phyloP scores from a whole-genome alignment of 2,113 vertebrate genomes.

The Fulmarus glacialis region DNA sequence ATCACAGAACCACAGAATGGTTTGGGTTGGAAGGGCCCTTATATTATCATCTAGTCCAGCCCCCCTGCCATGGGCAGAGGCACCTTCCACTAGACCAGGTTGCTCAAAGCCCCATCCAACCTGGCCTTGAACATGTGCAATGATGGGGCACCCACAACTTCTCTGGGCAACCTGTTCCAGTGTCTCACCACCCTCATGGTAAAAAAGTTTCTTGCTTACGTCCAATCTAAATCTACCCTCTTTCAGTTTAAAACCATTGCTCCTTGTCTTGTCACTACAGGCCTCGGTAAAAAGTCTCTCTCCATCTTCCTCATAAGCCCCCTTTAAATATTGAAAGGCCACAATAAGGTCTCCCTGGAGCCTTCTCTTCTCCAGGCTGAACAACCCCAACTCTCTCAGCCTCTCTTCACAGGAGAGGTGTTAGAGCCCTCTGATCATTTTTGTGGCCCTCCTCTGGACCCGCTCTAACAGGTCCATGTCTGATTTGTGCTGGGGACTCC shows the following conservation, averaged over 20 bases:
- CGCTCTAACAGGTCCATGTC: too few relatives aligned
- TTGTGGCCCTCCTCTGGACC: neutral
- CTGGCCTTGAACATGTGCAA: neutral
- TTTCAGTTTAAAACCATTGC: neutral
- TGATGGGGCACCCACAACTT: neutral
- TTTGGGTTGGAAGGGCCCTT: neutral
- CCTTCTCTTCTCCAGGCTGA: neutral
- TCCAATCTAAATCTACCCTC: neutral
- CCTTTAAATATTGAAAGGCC: neutral
- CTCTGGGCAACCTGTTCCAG: neutral
- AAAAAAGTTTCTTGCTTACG: neutral
- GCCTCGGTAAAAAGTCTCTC: neutral
- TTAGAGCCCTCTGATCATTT: neutral
- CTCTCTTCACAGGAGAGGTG: neutral
- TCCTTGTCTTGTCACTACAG: neutral
- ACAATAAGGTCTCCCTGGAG: neutral
- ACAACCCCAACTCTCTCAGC: neutral
- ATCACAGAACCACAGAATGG: neutral
- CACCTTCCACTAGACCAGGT: fast-evolving
- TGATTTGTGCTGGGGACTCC: neutral
- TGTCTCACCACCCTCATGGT: fast-evolving
- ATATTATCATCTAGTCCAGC: too few relatives aligned
- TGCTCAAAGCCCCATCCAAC: neutral
- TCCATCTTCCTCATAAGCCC: neutral
- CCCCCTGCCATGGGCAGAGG: neutral